Base-by-base conservation (phyloP, 2,113 vertebrate species). In the Astur gentilis region DNA sequence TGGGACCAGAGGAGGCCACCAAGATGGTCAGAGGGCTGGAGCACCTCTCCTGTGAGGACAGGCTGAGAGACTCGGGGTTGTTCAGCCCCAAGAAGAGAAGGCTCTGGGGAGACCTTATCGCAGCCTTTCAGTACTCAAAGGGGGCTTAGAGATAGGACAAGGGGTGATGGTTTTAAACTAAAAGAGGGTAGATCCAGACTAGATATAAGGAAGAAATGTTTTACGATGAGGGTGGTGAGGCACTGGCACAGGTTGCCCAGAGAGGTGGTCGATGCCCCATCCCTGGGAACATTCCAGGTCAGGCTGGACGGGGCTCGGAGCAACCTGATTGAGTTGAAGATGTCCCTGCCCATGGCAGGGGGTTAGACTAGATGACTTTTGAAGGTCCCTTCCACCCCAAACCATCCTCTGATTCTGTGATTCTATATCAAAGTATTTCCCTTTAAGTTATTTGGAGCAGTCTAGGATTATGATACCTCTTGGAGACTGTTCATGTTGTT, bases 31-130 rank as follows among this genome's bases (percentile, higher is more conserved):
- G 6, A 9, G 17, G 31, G 3, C 1, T 14, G 49, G 31, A 57
- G 0, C 20, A 9, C 3, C 25, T 62, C 29, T 49, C 0, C 29
- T 47, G 0, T 6, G 10, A 17, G 2, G 54, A 18, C 1, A 11
- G 34, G 9, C 22, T 75, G 70, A 11, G 36, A 40, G 49, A 64
- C 31, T 2, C 78, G 25, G 18, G 15, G 7, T 3, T 16, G 27
- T 16, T 55, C 57, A 77, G 79, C 34, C 36, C 10, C 6, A 10
- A 45, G 38, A 83, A 62, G 34, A 26, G 19, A 40, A 54, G 23
- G n/a, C 10, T 66, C 3, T 0, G 0, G 10, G 25, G 7, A 57
- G 7, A 71, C 7, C 9, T 40, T 21, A 8, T 1, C 3, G 22
- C 0, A 0, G 11, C 26, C 17, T 50, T 11, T 1, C 32, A 58